Percentiles rank a stretch among this genome's conserved stretches.
phyloP scores from a whole-genome alignment of 2,113 vertebrate genomes.

The Hippocampus comes region DNA sequence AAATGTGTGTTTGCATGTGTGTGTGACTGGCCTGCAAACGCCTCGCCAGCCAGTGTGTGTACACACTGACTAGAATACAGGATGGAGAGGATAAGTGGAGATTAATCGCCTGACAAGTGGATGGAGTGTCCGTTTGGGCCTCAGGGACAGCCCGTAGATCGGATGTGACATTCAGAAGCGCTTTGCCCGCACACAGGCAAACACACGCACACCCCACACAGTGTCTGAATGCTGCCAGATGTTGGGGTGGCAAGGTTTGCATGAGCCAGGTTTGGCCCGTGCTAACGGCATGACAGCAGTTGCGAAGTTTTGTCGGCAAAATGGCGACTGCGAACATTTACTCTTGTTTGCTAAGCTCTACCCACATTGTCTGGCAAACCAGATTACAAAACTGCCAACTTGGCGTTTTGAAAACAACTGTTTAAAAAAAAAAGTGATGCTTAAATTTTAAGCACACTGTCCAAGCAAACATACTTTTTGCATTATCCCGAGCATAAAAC shows the following conservation, averaged over 20 bases:
- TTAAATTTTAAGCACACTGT: too few species aligned
- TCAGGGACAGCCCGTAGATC: conserved; percentile 62
- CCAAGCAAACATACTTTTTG: too few species aligned
- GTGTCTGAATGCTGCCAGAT: not conserved
- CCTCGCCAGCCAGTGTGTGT: conserved; percentile 36
- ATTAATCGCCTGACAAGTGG: conserved; percentile 71
- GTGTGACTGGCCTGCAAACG: conserved; percentile 36
- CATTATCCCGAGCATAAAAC: too few species aligned
- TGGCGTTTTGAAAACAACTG: too few species aligned
- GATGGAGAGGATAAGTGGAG: conserved; percentile 50
- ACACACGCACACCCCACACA: conserved; percentile 10
- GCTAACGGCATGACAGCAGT: not conserved
- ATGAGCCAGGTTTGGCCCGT: not conserved
- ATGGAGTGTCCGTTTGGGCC: conserved; percentile 68
- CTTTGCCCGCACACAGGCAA: conserved; percentile 34
- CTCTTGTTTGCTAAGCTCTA: not conserved
- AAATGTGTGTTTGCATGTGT: not conserved
- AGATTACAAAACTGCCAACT: too few species aligned
- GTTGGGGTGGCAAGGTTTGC: not conserved
- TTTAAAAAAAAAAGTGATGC: too few species aligned
- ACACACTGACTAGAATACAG: conserved; percentile 37
- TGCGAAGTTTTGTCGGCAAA: not conserved
- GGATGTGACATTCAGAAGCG: conserved; percentile 66
- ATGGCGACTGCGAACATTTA: not conserved
- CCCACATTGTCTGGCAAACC: too few species aligned